These are phyloP conservation scores for Schizaphis graminum DNA, from an alignment of 2,888 invertebrate genomes.

Conservation along the genomic window DNA sequence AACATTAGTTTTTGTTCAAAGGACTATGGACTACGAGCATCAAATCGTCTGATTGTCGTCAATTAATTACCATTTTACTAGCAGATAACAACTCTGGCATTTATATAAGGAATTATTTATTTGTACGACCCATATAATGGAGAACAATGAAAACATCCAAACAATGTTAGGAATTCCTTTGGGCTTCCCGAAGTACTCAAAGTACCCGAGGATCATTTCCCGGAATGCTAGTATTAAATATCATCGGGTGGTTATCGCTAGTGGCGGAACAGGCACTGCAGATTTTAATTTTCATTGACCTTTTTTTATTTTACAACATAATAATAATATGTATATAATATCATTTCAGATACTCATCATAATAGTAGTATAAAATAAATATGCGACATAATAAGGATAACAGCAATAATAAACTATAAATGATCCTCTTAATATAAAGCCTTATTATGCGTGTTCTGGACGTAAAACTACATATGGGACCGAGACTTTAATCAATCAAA, in stretches of 20 bases:
- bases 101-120: slow-evolving; percentile 25
- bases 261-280: not conserved
- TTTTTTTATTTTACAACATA: not conserved
- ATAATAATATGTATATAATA: not conserved
- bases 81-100: not conserved
- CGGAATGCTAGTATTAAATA: slow-evolving; percentile 36
- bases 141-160: slow-evolving; percentile 40
- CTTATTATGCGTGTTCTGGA: not conserved
- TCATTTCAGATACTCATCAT: not conserved
- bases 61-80: slow-evolving; percentile 33
- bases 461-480: not conserved
- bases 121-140: not conserved
- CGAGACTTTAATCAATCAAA: not conserved
- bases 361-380: not conserved
- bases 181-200: slow-evolving; percentile 15
- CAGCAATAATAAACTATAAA: not conserved
- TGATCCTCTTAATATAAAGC: not conserved
- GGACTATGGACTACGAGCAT: not conserved
- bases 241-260: not conserved
- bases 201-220: slow-evolving; percentile 7
- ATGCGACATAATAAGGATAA: not conserved
- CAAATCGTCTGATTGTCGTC: not conserved
- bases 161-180: slow-evolving; percentile 30
- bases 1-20: not conserved
- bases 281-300: slow-evolving; percentile 36